Conservation (phyloP, 2,888 invertebrate species). For the Cheilosia variabilis region DNA sequence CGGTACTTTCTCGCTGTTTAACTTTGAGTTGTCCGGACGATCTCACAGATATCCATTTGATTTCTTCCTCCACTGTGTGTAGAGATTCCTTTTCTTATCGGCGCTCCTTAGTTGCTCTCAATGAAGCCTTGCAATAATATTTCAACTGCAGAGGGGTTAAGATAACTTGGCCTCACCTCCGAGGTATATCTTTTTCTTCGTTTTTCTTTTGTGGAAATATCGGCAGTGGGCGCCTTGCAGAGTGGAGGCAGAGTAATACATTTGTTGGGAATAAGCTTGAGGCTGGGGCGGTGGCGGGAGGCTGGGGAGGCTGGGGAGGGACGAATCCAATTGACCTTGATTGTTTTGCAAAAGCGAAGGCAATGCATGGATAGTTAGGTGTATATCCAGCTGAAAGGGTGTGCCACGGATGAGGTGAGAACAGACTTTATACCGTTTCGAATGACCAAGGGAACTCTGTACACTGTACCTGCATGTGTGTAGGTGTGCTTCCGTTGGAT, state of each 20-base stretch:
- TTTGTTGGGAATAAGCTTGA: background rate
- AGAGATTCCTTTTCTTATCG: constrained; percentile 15
- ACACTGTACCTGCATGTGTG: background rate
- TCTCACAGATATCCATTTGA: constrained; percentile 63
- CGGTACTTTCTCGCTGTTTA: constrained; percentile 50
- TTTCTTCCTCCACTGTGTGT: constrained; percentile 20
- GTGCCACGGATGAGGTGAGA: constrained; percentile 28
- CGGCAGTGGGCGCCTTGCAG: background rate
- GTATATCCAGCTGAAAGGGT: constrained; percentile 15
- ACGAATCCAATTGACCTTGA: constrained; percentile 64
- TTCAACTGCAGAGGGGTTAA: constrained; percentile 16
- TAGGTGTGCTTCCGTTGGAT: constrained; percentile 27
- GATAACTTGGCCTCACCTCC: constrained; percentile 3
- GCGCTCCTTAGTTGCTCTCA: constrained; percentile 26
- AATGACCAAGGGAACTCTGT: background rate
- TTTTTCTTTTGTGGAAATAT: constrained; percentile 8
- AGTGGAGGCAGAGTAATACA: background rate
- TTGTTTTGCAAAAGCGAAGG: constrained; percentile 48
- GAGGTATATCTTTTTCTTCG: background rate
- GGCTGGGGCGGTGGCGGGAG: no score
- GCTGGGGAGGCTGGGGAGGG: no score
- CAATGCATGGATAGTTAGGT: background rate
- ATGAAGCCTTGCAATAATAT: constrained; percentile 63
- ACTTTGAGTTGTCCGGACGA: constrained; percentile 62
- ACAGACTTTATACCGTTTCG: constrained; percentile 34